Conservation (phyloP, 2,888 invertebrate species). For the Pyrocoelia pectoralis region DNA sequence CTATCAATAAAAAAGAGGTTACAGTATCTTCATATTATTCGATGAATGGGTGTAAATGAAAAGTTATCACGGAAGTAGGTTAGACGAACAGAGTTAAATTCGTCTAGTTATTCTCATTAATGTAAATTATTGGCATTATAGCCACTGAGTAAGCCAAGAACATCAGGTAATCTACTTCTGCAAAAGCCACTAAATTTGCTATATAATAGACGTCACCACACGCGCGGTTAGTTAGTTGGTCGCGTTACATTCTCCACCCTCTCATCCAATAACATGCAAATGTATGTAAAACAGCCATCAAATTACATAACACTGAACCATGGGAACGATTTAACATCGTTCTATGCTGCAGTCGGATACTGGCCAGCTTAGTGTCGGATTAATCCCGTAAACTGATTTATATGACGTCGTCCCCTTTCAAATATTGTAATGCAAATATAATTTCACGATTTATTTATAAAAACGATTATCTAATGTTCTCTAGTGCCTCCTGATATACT, state of each 20-base stretch:
- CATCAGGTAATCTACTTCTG: constrained; percentile 49
- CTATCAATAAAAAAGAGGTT: too few relatives aligned
- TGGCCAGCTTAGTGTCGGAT: constrained; percentile 41
- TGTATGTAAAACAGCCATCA: constrained; percentile 58
- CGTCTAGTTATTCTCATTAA: constrained; percentile 20
- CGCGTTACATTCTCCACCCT: constrained; percentile 43
- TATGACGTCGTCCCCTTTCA: constrained; percentile 38
- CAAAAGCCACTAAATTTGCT: constrained; percentile 48
- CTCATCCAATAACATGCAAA: constrained; percentile 57
- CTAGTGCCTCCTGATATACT: constrained; percentile 83
- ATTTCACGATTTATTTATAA: constrained; percentile 30
- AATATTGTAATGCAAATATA: constrained; percentile 36
- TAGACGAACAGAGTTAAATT: not conserved
- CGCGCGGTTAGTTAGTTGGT: constrained; percentile 45
- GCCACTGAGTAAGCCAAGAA: constrained; percentile 35
- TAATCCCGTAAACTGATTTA: constrained; percentile 48
- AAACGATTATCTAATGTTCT: constrained; percentile 29
- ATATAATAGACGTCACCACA: constrained; percentile 48
- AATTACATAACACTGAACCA: constrained; percentile 56
- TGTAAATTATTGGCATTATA: constrained; percentile 33
- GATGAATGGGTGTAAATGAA: too few relatives aligned
- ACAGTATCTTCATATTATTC: too few relatives aligned
- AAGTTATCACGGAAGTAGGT: not conserved
- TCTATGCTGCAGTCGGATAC: constrained; percentile 42
- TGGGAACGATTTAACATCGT: constrained; percentile 45